Evolutionary conservation across 2,888 invertebrate species (phyloP).

Genomic region (Serripes groenlandicus): DNA sequence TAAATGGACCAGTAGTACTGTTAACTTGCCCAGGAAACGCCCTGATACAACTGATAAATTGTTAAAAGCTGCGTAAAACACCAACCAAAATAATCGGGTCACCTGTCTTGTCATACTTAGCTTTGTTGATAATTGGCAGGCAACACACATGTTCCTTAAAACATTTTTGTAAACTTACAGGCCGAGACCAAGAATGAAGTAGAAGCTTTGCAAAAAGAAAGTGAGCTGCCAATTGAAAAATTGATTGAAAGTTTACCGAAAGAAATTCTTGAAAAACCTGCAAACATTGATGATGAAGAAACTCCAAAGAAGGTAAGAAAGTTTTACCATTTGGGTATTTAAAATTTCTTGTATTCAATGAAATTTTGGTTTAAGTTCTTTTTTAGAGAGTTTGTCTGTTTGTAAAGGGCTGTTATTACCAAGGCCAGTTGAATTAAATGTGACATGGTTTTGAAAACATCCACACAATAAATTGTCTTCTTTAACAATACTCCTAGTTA

Average conservation of each 20-base stretch:
- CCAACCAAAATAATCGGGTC: too few species aligned
- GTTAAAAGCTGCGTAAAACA: too few species aligned
- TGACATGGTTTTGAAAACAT: constrained; percentile 20
- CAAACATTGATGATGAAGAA: constrained; percentile 38
- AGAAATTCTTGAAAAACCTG: constrained; percentile 90
- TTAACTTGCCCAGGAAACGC: too few species aligned
- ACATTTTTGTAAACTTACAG: constrained; percentile 52
- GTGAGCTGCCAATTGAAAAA: constrained; percentile 95
- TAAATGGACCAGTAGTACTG: too few species aligned
- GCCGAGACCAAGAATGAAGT: constrained; percentile 89
- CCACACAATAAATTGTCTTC: neutral
- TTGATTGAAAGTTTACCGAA: constrained; percentile 93
- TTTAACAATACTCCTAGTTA: neutral
- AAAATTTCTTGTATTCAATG: too few species aligned
- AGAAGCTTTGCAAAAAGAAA: constrained; percentile 94
- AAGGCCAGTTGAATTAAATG: constrained; percentile 44
- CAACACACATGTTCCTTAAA: too few species aligned
- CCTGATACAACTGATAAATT: too few species aligned
- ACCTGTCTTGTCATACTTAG: too few species aligned
- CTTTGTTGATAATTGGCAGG: too few species aligned
- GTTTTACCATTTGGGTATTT: too few species aligned
- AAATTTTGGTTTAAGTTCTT: too few species aligned
- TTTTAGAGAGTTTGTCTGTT: too few species aligned
- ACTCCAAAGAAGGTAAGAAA: neutral
- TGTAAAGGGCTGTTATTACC: constrained; percentile 31